These are phyloP conservation scores for Camelus bactrianus DNA, from an alignment of 2,113 vertebrate genomes.

Conservation along the genomic window DNA sequence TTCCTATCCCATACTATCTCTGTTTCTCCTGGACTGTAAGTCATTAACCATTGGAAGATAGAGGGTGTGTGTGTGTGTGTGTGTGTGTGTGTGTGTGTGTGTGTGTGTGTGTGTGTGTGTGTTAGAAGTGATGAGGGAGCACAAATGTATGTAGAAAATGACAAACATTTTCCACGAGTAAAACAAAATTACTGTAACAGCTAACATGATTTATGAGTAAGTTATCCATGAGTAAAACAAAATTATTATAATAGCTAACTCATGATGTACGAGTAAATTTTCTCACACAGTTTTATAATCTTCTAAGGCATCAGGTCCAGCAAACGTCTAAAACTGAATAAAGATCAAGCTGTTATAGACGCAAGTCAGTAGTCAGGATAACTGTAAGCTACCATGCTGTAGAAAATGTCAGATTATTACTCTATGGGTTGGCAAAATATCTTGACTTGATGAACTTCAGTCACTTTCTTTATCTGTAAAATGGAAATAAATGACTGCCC, in stretches of 20 bases:
- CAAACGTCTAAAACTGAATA: conserved; percentile 14
- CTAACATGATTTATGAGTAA: neutral
- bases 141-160: neutral
- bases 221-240: conserved; percentile 25
- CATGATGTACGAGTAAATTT: conserved; percentile 18
- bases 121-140: neutral
- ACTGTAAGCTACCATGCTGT: neutral
- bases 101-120: neutral
- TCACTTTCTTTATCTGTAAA: neutral
- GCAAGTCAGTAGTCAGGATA: neutral
- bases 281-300: conserved; percentile 40
- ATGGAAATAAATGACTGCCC: neutral
- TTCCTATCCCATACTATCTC: neutral
- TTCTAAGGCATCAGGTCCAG: neutral
- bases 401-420: neutral
- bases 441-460: neutral
- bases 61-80: too few relatives aligned
- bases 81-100: neutral
- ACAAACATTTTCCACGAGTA: neutral
- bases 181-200: conserved; percentile 37
- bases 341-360: conserved; percentile 19
- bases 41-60: neutral
- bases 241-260: conserved; percentile 15
- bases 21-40: neutral
- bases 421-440: neutral